Conservation (phyloP, 2,888 invertebrate species). For the Pristionchus mayeri region DNA sequence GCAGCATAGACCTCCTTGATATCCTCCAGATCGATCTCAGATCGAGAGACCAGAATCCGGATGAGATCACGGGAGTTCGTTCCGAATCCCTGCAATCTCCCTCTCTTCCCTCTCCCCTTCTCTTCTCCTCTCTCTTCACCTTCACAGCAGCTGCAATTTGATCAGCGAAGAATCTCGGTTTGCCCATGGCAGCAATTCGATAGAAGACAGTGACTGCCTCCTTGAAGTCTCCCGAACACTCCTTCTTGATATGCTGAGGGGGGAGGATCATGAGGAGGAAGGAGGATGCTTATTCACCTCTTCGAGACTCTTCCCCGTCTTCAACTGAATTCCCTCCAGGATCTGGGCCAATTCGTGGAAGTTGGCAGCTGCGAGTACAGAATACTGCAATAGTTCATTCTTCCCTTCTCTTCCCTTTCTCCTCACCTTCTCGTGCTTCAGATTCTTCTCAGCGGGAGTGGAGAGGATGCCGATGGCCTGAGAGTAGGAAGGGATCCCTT, state of each 20-base stretch:
- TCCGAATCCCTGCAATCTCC: slow-evolving; percentile 68
- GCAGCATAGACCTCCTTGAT: slow-evolving; percentile 95
- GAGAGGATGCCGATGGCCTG: slow-evolving; percentile 10
- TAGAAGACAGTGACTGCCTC: slow-evolving; percentile 20
- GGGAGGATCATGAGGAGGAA: too few species aligned
- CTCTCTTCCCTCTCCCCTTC: not conserved
- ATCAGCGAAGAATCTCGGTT: slow-evolving; percentile 61
- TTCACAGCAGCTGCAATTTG: slow-evolving; percentile 62
- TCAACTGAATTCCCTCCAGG: slow-evolving; percentile 22
- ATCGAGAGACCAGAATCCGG: slow-evolving; percentile 99
- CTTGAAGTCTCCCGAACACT: slow-evolving; percentile 67
- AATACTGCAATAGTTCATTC: not conserved
- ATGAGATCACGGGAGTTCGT: slow-evolving; percentile 88
- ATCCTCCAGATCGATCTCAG: slow-evolving; percentile 86
- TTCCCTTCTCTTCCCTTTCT: not conserved
- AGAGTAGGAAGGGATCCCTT: too few species aligned
- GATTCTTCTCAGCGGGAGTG: not conserved
- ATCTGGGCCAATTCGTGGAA: slow-evolving; percentile 7
- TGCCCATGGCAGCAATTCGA: slow-evolving; percentile 51
- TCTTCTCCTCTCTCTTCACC: slow-evolving; percentile 38
- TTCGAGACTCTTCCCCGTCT: slow-evolving; percentile 43
- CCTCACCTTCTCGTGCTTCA: not conserved
- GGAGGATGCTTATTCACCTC: slow-evolving; percentile 34
- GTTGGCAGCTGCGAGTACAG: not conserved
- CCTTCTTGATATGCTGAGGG: slow-evolving; percentile 66